Evolutionary conservation across 2,888 invertebrate species (phyloP), one percentile per base, ranked within the genome.

Genomic region (Cephalotes varians): DNA sequence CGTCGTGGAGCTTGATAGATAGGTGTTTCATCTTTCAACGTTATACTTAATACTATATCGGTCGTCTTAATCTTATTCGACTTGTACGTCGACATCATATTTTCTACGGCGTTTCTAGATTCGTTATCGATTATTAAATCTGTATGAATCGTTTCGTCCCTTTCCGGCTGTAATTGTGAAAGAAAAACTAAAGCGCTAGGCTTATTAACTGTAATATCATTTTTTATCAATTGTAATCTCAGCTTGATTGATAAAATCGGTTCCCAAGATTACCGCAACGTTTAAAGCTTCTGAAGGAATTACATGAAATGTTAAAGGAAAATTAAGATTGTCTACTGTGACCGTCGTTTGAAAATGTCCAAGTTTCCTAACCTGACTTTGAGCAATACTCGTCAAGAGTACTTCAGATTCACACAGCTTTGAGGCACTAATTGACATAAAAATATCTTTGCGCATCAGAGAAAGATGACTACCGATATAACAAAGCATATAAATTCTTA

Each of bases 1-100:
- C 82, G 44, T 54, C 69, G 58, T 18, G 76, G 60, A 7, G 31
- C 18, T 15, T 82, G 65, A 31, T 5, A 76, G 44, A 76, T 69
- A 10, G 60, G 67, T 31, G 51, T 58, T 10, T 40, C 62, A 10
- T 82, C 56, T 25, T 67, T 65, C 18, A 65, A 18, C 0, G 54
- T 25, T 12, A 77, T 69, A 47, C 34, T 71, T 25, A 82, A 62
- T 1, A 64, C 31, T 18, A 82, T 58, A 12, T 62, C 49, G 0
- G 76, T 82, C 7, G 74, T 69, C 21, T 58, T 76, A 25, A 2
- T 31, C 15, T 62, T 76, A 4, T 76, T 47, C 0, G 82, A 62
- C 15, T 47, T 15, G 18, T 82, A 82, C 1, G n/a, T 34, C 1
- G 18, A n/a, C 31, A 76, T 69, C 44, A 82, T 34, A 7, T 49